These are phyloP conservation scores for Chymomyza fuscimana DNA, from an alignment of 2,888 invertebrate species.

Conservation along the genomic window DNA sequence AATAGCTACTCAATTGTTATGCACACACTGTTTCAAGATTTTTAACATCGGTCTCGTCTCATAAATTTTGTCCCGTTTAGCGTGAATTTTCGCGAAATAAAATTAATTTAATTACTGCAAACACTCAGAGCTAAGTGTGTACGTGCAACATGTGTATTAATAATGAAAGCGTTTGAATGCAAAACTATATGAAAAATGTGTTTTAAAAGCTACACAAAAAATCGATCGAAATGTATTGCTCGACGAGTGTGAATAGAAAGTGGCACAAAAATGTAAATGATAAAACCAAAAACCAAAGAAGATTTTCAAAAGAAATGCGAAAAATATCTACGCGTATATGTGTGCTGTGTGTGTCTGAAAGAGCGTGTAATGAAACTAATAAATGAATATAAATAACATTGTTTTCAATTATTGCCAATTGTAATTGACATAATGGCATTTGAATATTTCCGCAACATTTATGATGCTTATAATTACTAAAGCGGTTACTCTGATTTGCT, in stretches of 20 bases:
- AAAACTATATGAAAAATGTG: not conserved
- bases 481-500: slow-evolving; percentile 43
- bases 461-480: slow-evolving; percentile 41
- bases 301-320: slow-evolving; percentile 60
- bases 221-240: slow-evolving; percentile 29
- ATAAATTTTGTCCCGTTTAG: slow-evolving; percentile 1
- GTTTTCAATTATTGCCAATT: slow-evolving; percentile 15
- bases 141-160: slow-evolving; percentile 29
- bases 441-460: slow-evolving; percentile 59
- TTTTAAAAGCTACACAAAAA: slow-evolving; percentile 11
- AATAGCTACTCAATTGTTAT: not conserved
- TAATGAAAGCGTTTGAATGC: slow-evolving; percentile 36
- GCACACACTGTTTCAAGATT: not conserved
- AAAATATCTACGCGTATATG: slow-evolving; percentile 33
- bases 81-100: slow-evolving; percentile 8
- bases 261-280: slow-evolving; percentile 60
- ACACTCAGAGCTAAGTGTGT: slow-evolving; percentile 41
- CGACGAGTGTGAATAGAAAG: slow-evolving; percentile 52
- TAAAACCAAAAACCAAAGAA: slow-evolving; percentile 29
- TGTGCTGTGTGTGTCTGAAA: slow-evolving; percentile 21
- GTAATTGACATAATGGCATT: slow-evolving; percentile 43
- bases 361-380: slow-evolving; percentile 39
- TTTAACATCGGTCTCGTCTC: slow-evolving; percentile 6
- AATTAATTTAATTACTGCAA: slow-evolving; percentile 37
- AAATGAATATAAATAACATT: slow-evolving; percentile 60